phyloP scores from a whole-genome alignment of 2,113 vertebrate species.

The Asarcornis scutulata region DNA sequence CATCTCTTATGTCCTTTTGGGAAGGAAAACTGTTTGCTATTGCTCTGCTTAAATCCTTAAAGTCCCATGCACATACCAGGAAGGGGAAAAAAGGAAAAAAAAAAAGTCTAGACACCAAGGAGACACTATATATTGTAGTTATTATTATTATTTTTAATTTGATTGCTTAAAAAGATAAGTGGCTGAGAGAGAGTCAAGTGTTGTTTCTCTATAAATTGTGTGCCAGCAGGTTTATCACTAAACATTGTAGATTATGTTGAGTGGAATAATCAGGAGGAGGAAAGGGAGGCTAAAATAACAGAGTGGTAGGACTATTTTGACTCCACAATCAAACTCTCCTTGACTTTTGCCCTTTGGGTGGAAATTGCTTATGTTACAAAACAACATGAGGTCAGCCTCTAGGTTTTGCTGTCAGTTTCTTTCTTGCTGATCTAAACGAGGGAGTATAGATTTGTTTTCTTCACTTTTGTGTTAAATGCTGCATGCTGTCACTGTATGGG shows the following conservation, averaged over 20 bases:
- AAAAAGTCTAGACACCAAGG: slow-evolving; percentile 58
- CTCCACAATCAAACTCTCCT: slow-evolving; percentile 73
- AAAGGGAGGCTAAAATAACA: slow-evolving; percentile 82
- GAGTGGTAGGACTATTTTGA: slow-evolving; percentile 67
- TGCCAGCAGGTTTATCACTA: slow-evolving; percentile 78
- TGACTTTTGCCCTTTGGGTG: slow-evolving; percentile 73
- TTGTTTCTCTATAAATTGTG: slow-evolving; percentile 78
- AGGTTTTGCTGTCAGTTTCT: slow-evolving; percentile 13
- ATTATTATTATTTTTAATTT: slow-evolving; percentile 51
- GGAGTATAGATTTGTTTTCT: background rate
- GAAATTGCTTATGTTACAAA: slow-evolving; percentile 78
- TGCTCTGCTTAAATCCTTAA: background rate
- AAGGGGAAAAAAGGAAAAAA: background rate
- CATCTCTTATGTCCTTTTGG: slow-evolving; percentile 14
- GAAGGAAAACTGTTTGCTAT: slow-evolving; percentile 10
- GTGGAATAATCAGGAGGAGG: slow-evolving; percentile 76
- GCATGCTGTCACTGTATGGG: background rate
- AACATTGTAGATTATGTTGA: slow-evolving; percentile 70
- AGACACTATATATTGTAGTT: slow-evolving; percentile 70
- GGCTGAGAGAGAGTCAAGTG: slow-evolving; percentile 64
- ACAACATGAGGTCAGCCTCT: slow-evolving; percentile 51
- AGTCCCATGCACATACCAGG: background rate
- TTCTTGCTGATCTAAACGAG: slow-evolving; percentile 16
- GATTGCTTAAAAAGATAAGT: slow-evolving; percentile 77
- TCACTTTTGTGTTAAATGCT: background rate